A percentile compares a stretch with the other conserved stretches of the same genome.
Conservation (phyloP, 2,113 vertebrate genomes). For the Mesitornis unicolor region DNA sequence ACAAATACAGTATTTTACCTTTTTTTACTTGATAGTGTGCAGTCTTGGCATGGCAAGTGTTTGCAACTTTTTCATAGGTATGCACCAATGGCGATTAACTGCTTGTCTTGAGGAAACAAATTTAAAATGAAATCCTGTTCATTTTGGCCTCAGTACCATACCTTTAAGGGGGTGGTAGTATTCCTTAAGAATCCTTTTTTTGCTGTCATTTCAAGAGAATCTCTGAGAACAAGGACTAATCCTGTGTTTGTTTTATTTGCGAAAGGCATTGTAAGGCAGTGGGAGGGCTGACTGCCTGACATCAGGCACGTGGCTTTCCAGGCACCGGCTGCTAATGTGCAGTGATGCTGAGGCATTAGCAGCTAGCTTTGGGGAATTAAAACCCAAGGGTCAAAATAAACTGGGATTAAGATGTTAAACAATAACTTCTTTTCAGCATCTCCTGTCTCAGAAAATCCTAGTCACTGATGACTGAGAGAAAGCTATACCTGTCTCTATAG, state of each 20-base stretch:
- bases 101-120: not conserved
- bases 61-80: not conserved
- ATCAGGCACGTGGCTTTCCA: not conserved
- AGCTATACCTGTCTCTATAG: not conserved
- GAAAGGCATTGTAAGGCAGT: fast-evolving
- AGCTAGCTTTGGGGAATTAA: not conserved
- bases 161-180: not conserved
- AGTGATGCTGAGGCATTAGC: not conserved
- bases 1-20: not conserved
- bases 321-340: not conserved
- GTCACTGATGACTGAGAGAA: not conserved
- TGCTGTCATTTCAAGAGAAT: not conserved
- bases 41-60: not conserved
- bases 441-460: not conserved
- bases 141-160: not conserved
- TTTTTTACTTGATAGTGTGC: not conserved
- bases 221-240: not conserved
- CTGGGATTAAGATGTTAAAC: not conserved
- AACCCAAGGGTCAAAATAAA: not conserved
- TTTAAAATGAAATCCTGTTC: not conserved
- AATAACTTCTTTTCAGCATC: not conserved
- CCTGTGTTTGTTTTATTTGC: not conserved
- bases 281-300: not conserved
- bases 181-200: not conserved
- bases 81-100: not conserved